phyloP scores from a whole-genome alignment of 2,888 invertebrate genomes.

The Aelia acuminata region DNA sequence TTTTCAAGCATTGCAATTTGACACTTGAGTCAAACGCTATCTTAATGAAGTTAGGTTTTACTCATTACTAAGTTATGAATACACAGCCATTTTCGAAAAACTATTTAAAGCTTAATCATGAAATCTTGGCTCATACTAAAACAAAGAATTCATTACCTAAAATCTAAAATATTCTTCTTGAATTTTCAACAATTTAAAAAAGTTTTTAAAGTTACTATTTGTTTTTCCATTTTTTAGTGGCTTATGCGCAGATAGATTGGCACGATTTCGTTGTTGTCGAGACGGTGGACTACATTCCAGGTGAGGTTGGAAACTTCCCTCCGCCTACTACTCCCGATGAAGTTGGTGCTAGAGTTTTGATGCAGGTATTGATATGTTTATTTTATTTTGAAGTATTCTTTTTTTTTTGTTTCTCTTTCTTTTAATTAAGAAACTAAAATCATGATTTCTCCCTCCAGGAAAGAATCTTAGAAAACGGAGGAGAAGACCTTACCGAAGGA shows the following conservation, averaged over 20 bases:
- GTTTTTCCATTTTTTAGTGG: constrained; percentile 72
- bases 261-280: constrained; percentile 99
- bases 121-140: no score
- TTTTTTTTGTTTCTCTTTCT: not conserved
- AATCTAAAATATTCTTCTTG: not conserved
- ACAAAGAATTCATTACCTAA: no score
- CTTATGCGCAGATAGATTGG: constrained; percentile 99
- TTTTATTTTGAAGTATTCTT: no score
- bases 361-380: constrained; percentile 74
- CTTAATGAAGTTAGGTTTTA: no score
- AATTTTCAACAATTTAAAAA: not conserved
- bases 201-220: not conserved
- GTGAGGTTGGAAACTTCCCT: constrained; percentile 94
- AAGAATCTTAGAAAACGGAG: constrained; percentile 68
- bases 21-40: no score
- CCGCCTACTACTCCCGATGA: constrained; percentile 98
- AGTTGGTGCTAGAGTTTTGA: constrained; percentile 93
- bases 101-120: no score
- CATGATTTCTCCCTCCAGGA: constrained; percentile 65
- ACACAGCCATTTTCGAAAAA: no score
- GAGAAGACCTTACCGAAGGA: constrained; percentile 66
- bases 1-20: no score
- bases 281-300: constrained; percentile 97
- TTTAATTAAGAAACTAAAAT: not conserved
- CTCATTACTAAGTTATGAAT: no score